phyloP scores from a whole-genome alignment of 2,113 vertebrate species.

The Nicator chloris region DNA sequence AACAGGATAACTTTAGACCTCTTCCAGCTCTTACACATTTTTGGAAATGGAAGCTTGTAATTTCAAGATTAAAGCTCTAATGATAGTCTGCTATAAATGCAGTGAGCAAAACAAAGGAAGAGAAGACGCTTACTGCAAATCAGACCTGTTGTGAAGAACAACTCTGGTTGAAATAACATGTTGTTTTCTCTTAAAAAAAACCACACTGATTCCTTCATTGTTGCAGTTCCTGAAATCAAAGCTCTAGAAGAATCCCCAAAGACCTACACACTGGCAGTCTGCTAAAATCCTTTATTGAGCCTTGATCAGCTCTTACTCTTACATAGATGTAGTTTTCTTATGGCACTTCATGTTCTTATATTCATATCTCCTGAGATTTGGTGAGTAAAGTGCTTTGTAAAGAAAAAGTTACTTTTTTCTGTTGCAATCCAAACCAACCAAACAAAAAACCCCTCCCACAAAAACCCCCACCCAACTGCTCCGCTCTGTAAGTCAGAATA shows the following conservation, averaged over 20 bases:
- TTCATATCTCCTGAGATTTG: neutral
- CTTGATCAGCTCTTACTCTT: neutral
- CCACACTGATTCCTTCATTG: neutral
- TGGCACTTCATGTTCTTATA: neutral
- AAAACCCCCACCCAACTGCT: fast-evolving
- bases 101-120: neutral
- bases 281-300: neutral
- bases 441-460: neutral
- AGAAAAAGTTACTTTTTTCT: neutral
- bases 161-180: neutral
- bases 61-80: neutral
- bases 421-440: neutral
- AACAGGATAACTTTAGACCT: neutral
- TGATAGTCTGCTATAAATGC: neutral
- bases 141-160: neutral
- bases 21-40: neutral
- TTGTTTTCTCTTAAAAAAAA: neutral
- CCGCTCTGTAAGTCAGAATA: neutral
- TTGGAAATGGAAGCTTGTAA: neutral
- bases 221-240: neutral
- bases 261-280: neutral
- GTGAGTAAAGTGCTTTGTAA: neutral
- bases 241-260: neutral
- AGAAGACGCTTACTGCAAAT: neutral
- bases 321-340: neutral